These are phyloP conservation scores for Mizuhopecten yessoensis DNA, from an alignment of 1,140 invertebrate genomes.

Conservation along the genomic window DNA sequence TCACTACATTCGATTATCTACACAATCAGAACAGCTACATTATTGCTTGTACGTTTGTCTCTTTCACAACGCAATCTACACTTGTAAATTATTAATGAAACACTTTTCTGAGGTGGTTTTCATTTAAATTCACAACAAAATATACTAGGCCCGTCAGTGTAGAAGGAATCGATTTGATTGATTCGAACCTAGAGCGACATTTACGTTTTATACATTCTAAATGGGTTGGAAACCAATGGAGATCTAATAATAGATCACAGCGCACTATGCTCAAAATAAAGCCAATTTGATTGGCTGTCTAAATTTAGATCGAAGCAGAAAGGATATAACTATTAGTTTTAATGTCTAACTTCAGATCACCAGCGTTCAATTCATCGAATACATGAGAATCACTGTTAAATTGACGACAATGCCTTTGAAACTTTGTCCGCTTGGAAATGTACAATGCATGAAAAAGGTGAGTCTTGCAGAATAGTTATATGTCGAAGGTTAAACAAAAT, in stretches of 20 bases:
- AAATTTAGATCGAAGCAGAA: neutral
- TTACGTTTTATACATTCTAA: neutral
- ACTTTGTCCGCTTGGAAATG: neutral
- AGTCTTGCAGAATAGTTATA: neutral
- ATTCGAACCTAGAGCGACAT: neutral
- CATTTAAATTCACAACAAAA: no score
- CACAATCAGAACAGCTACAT: no score
- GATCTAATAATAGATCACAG: neutral
- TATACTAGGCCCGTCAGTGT: no score
- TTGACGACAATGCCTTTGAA: neutral
- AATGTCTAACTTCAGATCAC: neutral
- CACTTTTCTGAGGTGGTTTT: no score
- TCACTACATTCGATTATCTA: no score
- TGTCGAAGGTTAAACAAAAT: no score
- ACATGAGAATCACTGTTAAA: neutral
- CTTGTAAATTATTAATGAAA: no score
- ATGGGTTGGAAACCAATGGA: neutral
- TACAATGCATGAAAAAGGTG: neutral
- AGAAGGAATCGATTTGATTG: no score
- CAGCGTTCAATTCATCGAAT: neutral
- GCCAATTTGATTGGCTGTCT: conserved; percentile 16
- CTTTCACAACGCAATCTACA: no score
- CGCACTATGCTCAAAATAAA: neutral
- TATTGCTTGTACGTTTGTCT: no score
- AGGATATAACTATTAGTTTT: neutral